A percentile compares a stretch with the other conserved stretches of the same genome.
Conservation (phyloP, 2,113 vertebrate species). For the Falcunculus frontatus region DNA sequence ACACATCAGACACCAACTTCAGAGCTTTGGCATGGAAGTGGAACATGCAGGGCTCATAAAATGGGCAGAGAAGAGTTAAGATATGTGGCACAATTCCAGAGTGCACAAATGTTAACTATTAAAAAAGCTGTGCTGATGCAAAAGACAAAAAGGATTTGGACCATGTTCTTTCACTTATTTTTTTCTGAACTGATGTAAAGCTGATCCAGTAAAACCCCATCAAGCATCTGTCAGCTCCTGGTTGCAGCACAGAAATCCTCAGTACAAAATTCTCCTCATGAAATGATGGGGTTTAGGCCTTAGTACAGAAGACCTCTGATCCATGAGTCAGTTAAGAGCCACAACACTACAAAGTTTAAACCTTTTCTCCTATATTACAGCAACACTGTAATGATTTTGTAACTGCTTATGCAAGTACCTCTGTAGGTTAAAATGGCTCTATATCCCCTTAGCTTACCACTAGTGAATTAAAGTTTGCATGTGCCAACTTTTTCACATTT, state of each 20-base stretch:
- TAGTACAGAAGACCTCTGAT: not conserved
- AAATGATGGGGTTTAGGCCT: not conserved
- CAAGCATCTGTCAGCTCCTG: not conserved
- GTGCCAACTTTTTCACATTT: not conserved
- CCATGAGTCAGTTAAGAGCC: not conserved
- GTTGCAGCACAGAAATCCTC: not conserved
- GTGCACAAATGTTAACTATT: constrained; percentile 19
- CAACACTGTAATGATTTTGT: not conserved
- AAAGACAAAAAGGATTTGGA: not conserved
- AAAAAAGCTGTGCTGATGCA: not conserved
- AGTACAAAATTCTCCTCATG: not conserved
- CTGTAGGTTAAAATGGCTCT: not conserved
- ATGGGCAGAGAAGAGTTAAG: not conserved
- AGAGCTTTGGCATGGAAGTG: not conserved
- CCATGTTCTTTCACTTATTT: not conserved
- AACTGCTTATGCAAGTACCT: not conserved
- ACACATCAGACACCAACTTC: not conserved
- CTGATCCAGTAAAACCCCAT: not conserved
- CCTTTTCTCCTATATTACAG: not conserved
- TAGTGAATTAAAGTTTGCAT: not conserved
- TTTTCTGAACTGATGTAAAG: not conserved
- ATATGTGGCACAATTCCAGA: not conserved
- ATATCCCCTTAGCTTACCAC: not conserved
- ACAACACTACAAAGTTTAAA: not conserved
- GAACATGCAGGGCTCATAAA: not conserved